Evolutionary conservation across 2,797 vertebrate species (phyloP), one percentile per base, ranked within the genome.

Genomic region (Muscicapa comitata): DNA sequence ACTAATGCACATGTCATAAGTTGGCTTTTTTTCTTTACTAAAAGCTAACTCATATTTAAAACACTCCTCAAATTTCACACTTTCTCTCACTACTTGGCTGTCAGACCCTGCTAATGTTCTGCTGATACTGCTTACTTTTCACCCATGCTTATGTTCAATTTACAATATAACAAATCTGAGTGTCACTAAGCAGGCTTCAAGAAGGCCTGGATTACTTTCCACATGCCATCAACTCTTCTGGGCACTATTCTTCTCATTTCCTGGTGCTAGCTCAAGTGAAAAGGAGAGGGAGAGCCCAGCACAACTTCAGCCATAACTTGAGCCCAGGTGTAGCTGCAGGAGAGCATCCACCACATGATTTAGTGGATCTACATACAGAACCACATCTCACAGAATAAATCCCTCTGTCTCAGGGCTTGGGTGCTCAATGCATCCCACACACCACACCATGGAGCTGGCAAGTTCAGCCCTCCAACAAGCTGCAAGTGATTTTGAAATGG

Each of bases 301-400:
- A 68, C 38, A 62, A 35, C 12, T 33, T 68, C 75, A 79, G 67
- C 11, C 63, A 17, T 6, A 53, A 19, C 63, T 1, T 17, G 47
- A 68, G 40, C 5, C 15, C 79, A 65, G 47, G 42, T 13, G 1
- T 7, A 73, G 33, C 78, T 33, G 45, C 59, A 82, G 33, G 7
- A 83, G 58, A 75, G 7, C 26, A 70, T 29, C 42, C 9, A 33
- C 21, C 29, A 6, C 0, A 0, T 3, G 18, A 29, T 55, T 35
- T 17, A 35, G 6, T 40, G 8, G 11, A 76, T 55, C 57, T 38
- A 59, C 42, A 31, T 6, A 33, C 1, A 53, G 14, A 62, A 61
- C 18, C 47, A 66, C 26, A 40, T 37, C 31, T 40, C 37, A 45
- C n/a, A 79, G 63, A 59, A 58, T 24, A 85, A 80, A 90, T 13